Evolutionary conservation across 2,113 vertebrate genomes (phyloP), one percentile per base, ranked within the genome.

Genomic region (Sialia sialis): DNA sequence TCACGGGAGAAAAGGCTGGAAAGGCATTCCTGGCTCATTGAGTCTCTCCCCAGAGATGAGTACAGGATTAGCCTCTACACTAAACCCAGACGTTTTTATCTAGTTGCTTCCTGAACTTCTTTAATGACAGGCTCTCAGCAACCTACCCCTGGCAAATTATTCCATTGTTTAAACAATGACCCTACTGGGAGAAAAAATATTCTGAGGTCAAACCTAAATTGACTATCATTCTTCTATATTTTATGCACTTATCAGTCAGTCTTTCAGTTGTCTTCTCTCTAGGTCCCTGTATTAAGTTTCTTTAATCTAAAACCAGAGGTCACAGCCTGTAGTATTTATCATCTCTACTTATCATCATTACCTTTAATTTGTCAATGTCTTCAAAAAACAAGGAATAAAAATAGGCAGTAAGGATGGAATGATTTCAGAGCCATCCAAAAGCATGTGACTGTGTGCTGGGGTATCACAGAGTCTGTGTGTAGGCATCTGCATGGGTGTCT

Each of bases 131-230:
- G 44, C 54, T 54, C 58, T 92, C 80, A 68, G 84, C 54, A 87
- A 78, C 70, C 81, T 91, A 88, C 51, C 49, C 73, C 81, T 91
- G 64, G 76, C 74, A 93, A 96, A 97, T 95, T 90, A 95, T 91
- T 95, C 75, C 58, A 64, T 86, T 96, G 80, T 96, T 90, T 96
- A 95, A 95, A 91, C 74, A n/a, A 94, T 74, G 72, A 86, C 60
- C 62, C 60, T 39, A 41, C 29, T 87, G 86, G 46, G 49, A 85
- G 26, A 93, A 88, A 90, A 63, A 66, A 44, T 70, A n/a, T 79
- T 73, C 78, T 64, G 84, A 89, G 70, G 55, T 93, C 23, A 10
- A 89, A 72, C 76, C 22, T 80, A 87, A 68, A 95, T 64, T 96
- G 89, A 83, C 89, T 95, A 56, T 96, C 96, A 94, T 94, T 89